Evolutionary conservation across 2,113 vertebrate genomes (phyloP), one percentile per base, ranked within the genome.

Genomic region (Mesoclemmys tuberculata): DNA sequence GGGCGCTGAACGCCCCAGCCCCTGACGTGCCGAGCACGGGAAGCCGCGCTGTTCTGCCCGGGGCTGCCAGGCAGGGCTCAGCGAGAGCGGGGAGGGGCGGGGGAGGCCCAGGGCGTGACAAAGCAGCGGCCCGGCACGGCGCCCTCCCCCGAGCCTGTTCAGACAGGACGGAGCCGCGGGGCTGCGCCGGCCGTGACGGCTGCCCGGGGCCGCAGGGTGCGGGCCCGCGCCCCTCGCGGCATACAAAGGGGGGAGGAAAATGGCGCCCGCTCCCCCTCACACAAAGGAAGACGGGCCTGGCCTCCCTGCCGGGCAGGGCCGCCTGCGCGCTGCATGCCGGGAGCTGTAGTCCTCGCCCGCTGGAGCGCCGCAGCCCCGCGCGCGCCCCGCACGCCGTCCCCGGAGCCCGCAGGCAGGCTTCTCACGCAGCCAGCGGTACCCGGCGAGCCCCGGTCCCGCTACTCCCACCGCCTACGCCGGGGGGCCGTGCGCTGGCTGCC

Each of bases 301-400:
- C 61, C 85, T 46, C 88, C 41, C 94, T 91, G 94, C 94, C 95
- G 95, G 97, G 97, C 80, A 88, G 94, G 86, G 91, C 95, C 80
- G 78, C 22, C 86, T 88, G 77, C 94, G 97, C 97, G 88, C 90
- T 79, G 97, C 97, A 97, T 91, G 96, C 92, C 95, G 95, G 96
- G 93, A 97, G 52, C 89, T 46, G 96, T 90, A 96, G 92, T 92
- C 82, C 61, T 19, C 48, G 51, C 29, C 8, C 3, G 83, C 61
- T 61, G 35, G 74, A 29, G 16, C 46, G 44, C 24, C n/a, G 21
- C n/a, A 16, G 2, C 8, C 10, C 14, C 38, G 35, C n/a, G 77
- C 83, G 41, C 24, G 77, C 26, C 27, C 71, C 16, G 22, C 4
- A 29, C 48, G 75, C 56, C 80, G 22, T 11, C 54, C 93, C 92